phyloP scores from a whole-genome alignment of 2,797 vertebrate species.

The Hydrocynus forskahlii region DNA sequence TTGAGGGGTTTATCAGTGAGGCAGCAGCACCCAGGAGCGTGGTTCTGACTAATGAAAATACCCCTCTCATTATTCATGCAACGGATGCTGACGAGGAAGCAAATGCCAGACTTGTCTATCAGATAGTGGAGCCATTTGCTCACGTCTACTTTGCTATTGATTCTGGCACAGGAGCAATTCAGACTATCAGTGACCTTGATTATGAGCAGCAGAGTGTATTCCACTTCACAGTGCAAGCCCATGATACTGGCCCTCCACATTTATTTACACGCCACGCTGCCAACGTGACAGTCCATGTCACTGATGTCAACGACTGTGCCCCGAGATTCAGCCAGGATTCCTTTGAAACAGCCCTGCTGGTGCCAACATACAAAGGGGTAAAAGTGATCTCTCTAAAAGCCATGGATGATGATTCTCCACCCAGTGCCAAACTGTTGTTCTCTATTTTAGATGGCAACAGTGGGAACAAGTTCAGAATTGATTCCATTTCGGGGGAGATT shows the following conservation, averaged over 20 bases:
- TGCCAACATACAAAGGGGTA: constrained; percentile 84
- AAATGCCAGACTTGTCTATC: constrained; percentile 84
- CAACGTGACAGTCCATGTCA: constrained; percentile 82
- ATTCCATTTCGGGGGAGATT: constrained; percentile 75
- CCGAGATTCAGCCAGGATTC: constrained; percentile 79
- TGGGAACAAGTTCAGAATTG: constrained; percentile 82
- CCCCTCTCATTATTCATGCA: constrained; percentile 82
- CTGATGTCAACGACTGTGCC: constrained; percentile 85
- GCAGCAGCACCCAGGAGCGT: constrained; percentile 80
- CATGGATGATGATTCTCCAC: constrained; percentile 80
- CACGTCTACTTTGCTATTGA: constrained; percentile 85
- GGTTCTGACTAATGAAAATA: constrained; percentile 77
- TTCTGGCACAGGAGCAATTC: constrained; percentile 84
- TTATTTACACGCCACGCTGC: constrained; percentile 79
- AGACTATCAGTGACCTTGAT: constrained; percentile 78
- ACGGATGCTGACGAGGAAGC: constrained; percentile 81
- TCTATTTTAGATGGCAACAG: constrained; percentile 85
- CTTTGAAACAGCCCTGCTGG: constrained; percentile 78
- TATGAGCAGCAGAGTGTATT: constrained; percentile 81
- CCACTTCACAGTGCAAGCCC: constrained; percentile 84
- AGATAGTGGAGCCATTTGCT: constrained; percentile 82
- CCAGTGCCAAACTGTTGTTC: constrained; percentile 80
- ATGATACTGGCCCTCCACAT: constrained; percentile 79
- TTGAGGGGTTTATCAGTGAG: constrained; percentile 82
- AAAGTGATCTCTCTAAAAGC: constrained; percentile 79